phyloP scores from a whole-genome alignment of 2,888 invertebrate species.

The Keiferia lycopersicella region DNA sequence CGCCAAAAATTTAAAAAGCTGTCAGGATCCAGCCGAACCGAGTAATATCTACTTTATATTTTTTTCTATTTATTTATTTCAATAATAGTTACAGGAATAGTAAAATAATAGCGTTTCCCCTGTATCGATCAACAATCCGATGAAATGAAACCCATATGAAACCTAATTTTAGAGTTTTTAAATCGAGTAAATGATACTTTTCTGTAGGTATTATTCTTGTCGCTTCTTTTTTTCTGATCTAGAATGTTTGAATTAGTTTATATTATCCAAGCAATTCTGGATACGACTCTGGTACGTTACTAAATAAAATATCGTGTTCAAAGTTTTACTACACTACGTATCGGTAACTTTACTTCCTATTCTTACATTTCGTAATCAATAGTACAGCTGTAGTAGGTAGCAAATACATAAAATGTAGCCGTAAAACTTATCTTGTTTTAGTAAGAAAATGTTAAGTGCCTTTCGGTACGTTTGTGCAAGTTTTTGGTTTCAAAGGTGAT shows the following conservation, averaged over 20 bases:
- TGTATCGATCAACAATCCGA: too few species aligned
- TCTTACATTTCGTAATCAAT: constrained; percentile 5
- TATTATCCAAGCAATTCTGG: neutral
- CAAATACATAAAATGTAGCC: constrained; percentile 6
- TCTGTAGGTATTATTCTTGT: too few species aligned
- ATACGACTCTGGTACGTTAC: neutral
- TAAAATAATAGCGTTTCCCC: too few species aligned
- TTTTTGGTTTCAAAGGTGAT: too few species aligned
- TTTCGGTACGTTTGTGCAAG: constrained; percentile 13
- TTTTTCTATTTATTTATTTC: too few species aligned
- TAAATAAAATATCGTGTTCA: neutral
- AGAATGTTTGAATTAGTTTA: neutral
- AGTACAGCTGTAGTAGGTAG: constrained; percentile 1
- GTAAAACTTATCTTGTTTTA: constrained; percentile 9
- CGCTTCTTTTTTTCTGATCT: neutral
- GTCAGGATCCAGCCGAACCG: too few species aligned
- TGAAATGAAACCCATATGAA: too few species aligned
- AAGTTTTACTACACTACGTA: neutral
- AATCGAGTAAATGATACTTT: too few species aligned
- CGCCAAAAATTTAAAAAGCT: too few species aligned
- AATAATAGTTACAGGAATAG: too few species aligned
- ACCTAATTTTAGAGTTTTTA: too few species aligned
- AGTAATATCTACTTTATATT: too few species aligned
- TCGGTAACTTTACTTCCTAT: neutral
- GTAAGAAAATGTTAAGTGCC: neutral